Conservation (phyloP, 2,113 vertebrate species). For the Columba livia region DNA sequence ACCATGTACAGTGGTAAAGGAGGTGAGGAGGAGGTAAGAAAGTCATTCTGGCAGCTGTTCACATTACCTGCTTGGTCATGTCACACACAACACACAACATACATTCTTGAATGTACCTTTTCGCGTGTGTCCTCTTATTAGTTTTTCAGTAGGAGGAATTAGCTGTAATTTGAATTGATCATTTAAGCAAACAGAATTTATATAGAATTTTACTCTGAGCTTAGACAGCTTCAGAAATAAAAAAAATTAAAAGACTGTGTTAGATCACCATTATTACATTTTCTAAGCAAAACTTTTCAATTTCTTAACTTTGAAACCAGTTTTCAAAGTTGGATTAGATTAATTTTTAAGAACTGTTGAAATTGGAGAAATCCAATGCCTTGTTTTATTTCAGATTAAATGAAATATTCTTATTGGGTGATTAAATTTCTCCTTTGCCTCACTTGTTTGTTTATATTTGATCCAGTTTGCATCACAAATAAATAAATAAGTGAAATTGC, state of each 20-base stretch:
- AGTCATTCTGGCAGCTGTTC: not conserved
- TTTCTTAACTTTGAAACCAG: not conserved
- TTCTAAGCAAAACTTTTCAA: not conserved
- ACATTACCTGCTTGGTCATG: not conserved
- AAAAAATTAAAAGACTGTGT: not conserved
- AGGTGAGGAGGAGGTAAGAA: not conserved
- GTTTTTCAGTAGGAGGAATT: not conserved
- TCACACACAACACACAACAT: not conserved
- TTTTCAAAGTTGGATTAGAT: not conserved
- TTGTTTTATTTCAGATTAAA: not conserved
- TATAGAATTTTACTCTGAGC: not conserved
- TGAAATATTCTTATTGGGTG: not conserved
- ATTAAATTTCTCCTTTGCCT: not conserved
- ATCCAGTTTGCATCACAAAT: not conserved
- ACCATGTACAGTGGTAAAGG: accelerated
- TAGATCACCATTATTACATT: not conserved
- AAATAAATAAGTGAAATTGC: not conserved
- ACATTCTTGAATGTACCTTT: not conserved
- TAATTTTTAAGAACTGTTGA: not conserved
- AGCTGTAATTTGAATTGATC: not conserved
- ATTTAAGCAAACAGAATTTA: not conserved
- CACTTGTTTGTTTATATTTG: not conserved
- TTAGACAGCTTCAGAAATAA: not conserved
- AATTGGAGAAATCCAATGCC: not conserved
- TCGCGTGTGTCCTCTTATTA: not conserved